A percentile compares a stretch with the other conserved stretches of the same genome.
phyloP scores from a whole-genome alignment of 2,113 vertebrate genomes.

The Varanus komodoensis region DNA sequence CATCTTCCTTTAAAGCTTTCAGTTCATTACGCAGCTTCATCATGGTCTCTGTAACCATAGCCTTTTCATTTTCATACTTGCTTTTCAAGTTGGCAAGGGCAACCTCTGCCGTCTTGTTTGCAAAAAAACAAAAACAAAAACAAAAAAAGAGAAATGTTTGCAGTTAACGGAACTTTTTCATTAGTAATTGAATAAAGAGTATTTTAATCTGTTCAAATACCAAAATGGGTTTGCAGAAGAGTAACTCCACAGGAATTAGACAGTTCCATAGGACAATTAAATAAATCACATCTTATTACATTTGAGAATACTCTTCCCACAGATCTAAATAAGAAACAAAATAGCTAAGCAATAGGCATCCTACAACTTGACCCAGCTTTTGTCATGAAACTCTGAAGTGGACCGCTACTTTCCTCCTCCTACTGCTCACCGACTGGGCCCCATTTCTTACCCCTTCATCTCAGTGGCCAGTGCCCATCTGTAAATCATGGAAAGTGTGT shows the following conservation, averaged over 20 bases:
- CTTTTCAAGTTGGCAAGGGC: conserved; percentile 98
- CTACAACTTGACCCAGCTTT: neutral
- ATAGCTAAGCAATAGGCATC: neutral
- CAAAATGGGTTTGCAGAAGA: conserved; percentile 20
- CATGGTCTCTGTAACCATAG: conserved; percentile 95
- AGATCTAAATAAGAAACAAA: neutral
- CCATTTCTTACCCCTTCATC: too few relatives aligned
- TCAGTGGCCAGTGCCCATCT: too few relatives aligned
- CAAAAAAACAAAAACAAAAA: conserved; percentile 6
- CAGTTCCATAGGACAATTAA: neutral
- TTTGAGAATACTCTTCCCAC: neutral
- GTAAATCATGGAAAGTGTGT: too few relatives aligned
- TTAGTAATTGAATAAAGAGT: neutral
- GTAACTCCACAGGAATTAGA: neutral
- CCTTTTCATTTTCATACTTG: conserved; percentile 97
- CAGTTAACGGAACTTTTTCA: conserved; percentile 8
- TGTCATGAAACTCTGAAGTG: neutral
- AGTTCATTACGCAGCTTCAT: conserved; percentile 98
- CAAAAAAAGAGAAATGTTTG: neutral
- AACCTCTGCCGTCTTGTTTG: conserved; percentile 91
- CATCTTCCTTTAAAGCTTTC: conserved; percentile 97
- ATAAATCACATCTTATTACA: conserved; percentile 1
- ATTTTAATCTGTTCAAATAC: neutral
- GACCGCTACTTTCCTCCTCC: too few relatives aligned
- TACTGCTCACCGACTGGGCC: too few relatives aligned